phyloP scores from a whole-genome alignment of 1,140 invertebrate genomes.

The Bombyx mori region DNA sequence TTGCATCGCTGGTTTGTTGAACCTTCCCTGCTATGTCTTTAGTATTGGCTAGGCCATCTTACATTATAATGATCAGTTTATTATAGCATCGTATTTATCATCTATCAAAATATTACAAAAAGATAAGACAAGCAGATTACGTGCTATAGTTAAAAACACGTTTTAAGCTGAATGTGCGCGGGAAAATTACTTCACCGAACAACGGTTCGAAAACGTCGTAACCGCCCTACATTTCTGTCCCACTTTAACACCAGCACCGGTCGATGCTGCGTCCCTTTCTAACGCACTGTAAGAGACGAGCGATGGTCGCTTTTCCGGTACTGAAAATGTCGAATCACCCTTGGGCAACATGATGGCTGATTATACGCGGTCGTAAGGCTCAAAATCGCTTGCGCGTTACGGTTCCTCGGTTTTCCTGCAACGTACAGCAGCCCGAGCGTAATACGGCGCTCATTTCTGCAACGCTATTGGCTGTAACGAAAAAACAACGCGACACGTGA shows the following conservation, averaged over 20 bases:
- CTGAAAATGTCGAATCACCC: slow-evolving; percentile 38
- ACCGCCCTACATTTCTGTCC: slow-evolving; percentile 32
- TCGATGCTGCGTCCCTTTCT: slow-evolving; percentile 25
- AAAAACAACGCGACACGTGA: slow-evolving; percentile 44
- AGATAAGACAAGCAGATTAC: no score
- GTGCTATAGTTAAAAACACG: no score
- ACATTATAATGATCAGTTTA: no score
- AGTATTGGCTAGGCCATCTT: no score
- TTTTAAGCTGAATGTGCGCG: slow-evolving; percentile 45
- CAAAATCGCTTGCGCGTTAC: slow-evolving; percentile 40
- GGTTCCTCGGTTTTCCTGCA: slow-evolving; percentile 22
- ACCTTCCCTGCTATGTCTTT: no score
- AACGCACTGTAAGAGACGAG: slow-evolving; percentile 25
- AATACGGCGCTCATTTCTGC: slow-evolving; percentile 42
- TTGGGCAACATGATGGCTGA: slow-evolving; percentile 62
- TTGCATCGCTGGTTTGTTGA: no score
- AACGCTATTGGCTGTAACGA: slow-evolving; percentile 55
- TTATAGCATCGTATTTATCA: no score
- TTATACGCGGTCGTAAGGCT: slow-evolving; percentile 59
- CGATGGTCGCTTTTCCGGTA: slow-evolving; percentile 48
- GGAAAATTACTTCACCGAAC: slow-evolving; percentile 55
- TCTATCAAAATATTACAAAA: no score
- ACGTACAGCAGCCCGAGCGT: slow-evolving; percentile 29
- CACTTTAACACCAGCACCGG: slow-evolving; percentile 16
- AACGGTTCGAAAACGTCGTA: slow-evolving; percentile 29